Base-by-base conservation (phyloP, 1,140 invertebrate genomes). In the Magallana gigas region DNA sequence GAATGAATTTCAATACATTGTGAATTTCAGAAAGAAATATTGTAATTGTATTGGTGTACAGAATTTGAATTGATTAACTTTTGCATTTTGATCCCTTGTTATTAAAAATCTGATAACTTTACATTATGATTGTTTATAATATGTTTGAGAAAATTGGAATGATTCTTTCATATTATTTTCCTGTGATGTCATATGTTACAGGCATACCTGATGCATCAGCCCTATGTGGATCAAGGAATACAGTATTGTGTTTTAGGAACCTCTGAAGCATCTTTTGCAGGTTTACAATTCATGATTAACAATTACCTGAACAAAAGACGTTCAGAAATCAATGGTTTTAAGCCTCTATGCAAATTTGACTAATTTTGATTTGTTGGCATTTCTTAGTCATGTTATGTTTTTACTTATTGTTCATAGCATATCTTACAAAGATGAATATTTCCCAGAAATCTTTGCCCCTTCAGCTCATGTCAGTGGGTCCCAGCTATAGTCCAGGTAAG, bases 381-480 rank as follows among this genome's bases (percentile, higher is more conserved):
- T 59, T 8, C 36, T 58, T n/a, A 59, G 36, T 48, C 36, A 12
- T 60, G 18, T 84, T 62, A 12, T 60, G 18, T 84, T 62, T 23
- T 14, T 11, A 29, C 29, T 60, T 18, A 59, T 48, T 83, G 12
- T 71, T 85, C 58, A 11, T 57, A 85, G 84, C 84, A 23, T 76
- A 85, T 85, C n/a, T 85, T n/a, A 57, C 84, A 14, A 85, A 85
- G 36, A 58, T 57, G 56, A 85, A 23, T 14, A 18, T 85, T n/a
- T 29, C 68, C 9, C 5, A 57, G 23, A 48, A 68, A 57, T 16
- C 7, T 12, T 16, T 57, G n/a, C 68, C 84, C 16, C 14, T 85
- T 14, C 36, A 85, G 8, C 29, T 64, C 18, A 57, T 85, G 18
- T 23, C 84, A 23, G 16, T 7, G 57, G 84, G 68, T 76, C 68